Conservation (phyloP, 2,888 invertebrate genomes). For the Eurytoma californica region DNA sequence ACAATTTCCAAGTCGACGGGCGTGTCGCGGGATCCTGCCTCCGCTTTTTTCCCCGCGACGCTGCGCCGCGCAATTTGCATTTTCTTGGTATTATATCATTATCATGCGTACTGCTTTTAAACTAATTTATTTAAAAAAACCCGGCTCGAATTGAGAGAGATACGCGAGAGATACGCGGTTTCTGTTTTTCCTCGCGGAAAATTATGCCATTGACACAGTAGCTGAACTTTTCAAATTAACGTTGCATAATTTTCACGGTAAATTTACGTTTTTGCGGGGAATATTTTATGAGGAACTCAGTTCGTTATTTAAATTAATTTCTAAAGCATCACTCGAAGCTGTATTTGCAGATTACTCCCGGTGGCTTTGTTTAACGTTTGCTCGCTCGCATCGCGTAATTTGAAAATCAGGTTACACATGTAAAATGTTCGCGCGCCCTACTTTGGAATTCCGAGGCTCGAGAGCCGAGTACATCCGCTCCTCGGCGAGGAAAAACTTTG, state of each 20-base stretch:
- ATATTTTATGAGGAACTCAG: too few relatives aligned
- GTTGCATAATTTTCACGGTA: too few relatives aligned
- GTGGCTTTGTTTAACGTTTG: background rate
- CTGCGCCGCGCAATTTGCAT: background rate
- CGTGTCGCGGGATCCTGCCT: background rate
- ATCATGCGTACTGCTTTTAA: slow-evolving; percentile 7
- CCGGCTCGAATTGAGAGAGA: background rate
- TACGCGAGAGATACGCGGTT: too few relatives aligned
- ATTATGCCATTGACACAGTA: too few relatives aligned
- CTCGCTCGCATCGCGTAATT: background rate
- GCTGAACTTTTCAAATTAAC: too few relatives aligned
- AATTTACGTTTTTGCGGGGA: too few relatives aligned
- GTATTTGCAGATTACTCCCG: too few relatives aligned
- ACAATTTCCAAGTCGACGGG: slow-evolving; percentile 16
- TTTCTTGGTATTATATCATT: slow-evolving; percentile 7
- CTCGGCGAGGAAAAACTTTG: slow-evolving; percentile 3
- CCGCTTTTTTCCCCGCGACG: background rate
- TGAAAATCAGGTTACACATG: slow-evolving; percentile 1
- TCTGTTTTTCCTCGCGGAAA: too few relatives aligned
- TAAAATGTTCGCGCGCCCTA: background rate
- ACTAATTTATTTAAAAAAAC: background rate
- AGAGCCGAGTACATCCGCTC: background rate
- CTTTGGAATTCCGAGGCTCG: slow-evolving; percentile 1
- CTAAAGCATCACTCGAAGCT: too few relatives aligned
- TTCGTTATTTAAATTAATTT: too few relatives aligned